Conservation (phyloP, 53 echinoderm and acorn worm genomes). For the Crossaster papposus region DNA sequence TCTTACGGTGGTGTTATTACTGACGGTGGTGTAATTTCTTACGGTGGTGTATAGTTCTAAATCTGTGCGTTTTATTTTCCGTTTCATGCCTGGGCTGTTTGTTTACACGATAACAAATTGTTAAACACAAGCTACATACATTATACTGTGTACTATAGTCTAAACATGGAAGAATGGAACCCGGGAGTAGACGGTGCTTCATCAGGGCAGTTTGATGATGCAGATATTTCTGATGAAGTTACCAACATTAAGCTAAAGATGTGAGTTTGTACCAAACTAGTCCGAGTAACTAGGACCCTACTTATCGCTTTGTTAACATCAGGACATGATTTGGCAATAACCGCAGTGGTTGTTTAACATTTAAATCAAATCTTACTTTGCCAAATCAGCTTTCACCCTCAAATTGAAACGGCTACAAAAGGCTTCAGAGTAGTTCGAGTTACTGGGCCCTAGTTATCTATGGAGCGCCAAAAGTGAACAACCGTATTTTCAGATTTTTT, state of each 20-base stretch:
- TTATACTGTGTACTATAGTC: neutral
- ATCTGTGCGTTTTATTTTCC: neutral
- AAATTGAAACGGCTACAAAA: too few relatives aligned
- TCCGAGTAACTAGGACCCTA: neutral
- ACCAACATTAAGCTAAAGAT: slow-evolving; percentile 37
- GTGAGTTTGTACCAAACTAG: slow-evolving; percentile 1
- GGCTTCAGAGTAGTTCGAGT: too few relatives aligned
- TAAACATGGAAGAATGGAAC: neutral
- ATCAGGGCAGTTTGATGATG: slow-evolving; percentile 43
- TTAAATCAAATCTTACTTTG: too few relatives aligned
- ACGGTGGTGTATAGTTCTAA: neutral
- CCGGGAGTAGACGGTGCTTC: neutral
- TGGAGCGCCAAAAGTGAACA: too few relatives aligned
- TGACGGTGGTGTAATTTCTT: neutral
- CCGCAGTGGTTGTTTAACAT: too few relatives aligned
- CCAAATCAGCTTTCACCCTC: too few relatives aligned
- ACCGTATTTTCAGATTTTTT: too few relatives aligned
- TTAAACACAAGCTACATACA: too few relatives aligned
- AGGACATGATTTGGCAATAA: neutral
- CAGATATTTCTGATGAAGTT: slow-evolving; percentile 39
- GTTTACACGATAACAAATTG: neutral
- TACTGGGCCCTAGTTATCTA: too few relatives aligned
- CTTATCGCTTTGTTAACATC: neutral
- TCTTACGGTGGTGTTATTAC: neutral
- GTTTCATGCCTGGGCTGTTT: neutral